Base-by-base conservation (phyloP, 2,797 vertebrate species). In the Esox lucius region DNA sequence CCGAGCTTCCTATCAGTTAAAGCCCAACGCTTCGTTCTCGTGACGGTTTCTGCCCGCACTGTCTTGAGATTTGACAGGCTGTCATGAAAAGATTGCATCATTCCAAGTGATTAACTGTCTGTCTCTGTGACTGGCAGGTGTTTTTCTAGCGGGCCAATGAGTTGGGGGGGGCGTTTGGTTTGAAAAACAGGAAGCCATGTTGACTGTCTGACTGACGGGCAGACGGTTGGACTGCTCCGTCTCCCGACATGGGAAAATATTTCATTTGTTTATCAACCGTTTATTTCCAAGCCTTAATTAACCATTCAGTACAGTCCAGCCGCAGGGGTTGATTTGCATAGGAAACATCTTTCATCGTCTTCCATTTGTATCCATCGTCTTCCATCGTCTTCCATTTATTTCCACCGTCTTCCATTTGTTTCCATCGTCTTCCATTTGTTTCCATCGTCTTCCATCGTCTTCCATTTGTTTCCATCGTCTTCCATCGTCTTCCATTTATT, bases 61-160 rank as follows among this genome's bases (percentile, higher is more conserved):
- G 87, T 86, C 82, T 85, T 78, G 78, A 76, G 83, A 83, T 86
- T 81, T 93, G 93, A 91, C 93, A 91, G 85, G 80, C 86, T 85
- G 90, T 91, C 91, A 86, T 86, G 87, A 86, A 71, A 78, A 82
- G 85, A 83, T 70, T 84, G 79, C 86, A 84, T 82, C 87, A 87
- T 80, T 84, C 83, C 87, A 89, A 78, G 89, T 93, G 92, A 93
- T 89, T 88, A 88, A 89, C 89, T 61, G 85, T 89, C 91, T 85
- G 79, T 87, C 87, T 78, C 83, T 73, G 74, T 92, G 91, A 93
- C 84, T 94, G 93, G 85, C 92, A 91, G 86, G 72, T 88, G 79
- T 87, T 87, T 85, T 85, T 81, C 71, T 33, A 4, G 80, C 65
- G 74, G 79, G 70, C 85, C 84, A 84, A 80, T 84, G 77, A 88